A percentile compares a stretch with the other conserved stretches of the same genome.
These are phyloP conservation scores for Augochlora pura DNA, from an alignment of 1,140 invertebrate species.

Conservation along the genomic window DNA sequence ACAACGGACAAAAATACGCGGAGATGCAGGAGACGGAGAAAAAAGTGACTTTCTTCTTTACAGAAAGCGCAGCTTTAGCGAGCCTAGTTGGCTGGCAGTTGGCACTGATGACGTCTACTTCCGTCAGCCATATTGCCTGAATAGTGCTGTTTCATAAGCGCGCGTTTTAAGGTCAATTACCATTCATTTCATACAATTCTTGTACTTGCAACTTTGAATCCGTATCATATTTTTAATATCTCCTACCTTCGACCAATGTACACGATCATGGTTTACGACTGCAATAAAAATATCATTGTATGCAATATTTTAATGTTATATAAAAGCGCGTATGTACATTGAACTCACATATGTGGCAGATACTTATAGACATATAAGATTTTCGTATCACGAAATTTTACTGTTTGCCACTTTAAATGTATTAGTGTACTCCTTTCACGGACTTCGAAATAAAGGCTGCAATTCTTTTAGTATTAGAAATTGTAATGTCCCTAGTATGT, in stretches of 20 bases:
- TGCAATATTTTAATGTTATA: too few species aligned
- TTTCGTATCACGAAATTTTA: too few species aligned
- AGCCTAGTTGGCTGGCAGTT: slow-evolving; percentile 73
- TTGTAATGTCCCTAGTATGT: slow-evolving; percentile 16
- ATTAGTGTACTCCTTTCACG: too few species aligned
- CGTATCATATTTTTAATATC: background rate
- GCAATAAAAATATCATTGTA: background rate
- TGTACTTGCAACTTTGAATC: background rate
- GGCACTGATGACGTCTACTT: slow-evolving; percentile 79
- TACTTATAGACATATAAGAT: too few species aligned
- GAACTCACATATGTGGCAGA: too few species aligned
- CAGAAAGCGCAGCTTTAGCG: slow-evolving; percentile 67
- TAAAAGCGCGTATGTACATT: too few species aligned
- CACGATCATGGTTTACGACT: background rate
- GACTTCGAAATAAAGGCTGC: background rate
- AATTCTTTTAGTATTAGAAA: background rate
- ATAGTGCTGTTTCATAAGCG: slow-evolving; percentile 49
- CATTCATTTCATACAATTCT: slow-evolving; percentile 37
- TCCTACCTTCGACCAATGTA: background rate
- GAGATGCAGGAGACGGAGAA: slow-evolving; percentile 63
- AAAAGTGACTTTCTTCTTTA: slow-evolving; percentile 68
- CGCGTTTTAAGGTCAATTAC: slow-evolving; percentile 37
- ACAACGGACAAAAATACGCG: slow-evolving; percentile 61
- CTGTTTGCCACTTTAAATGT: background rate
- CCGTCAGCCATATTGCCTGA: slow-evolving; percentile 71